Base-by-base conservation (phyloP, 2,888 invertebrate genomes). In the Ochropacha duplaris region DNA sequence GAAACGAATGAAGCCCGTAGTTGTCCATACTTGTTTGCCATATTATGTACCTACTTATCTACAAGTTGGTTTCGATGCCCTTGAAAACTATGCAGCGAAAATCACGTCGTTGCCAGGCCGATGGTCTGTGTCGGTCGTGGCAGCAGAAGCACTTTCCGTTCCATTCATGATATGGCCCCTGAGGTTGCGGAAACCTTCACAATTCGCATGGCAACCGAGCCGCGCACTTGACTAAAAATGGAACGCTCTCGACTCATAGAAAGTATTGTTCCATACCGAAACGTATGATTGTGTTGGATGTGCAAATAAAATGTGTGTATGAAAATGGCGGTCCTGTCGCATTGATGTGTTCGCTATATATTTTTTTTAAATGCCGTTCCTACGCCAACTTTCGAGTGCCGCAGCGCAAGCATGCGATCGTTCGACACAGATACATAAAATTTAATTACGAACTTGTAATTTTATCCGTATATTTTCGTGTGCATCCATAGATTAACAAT, bases 51-150 rank as follows among this genome's bases (percentile, higher is more conserved):
- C 66, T n/a, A n/a, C n/a, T n/a, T n/a, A n/a, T n/a, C n/a, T n/a
- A n/a, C n/a, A 68, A 64, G 71, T 76, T 77, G 67, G 72, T 78
- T 78, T 77, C 72, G 78, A 81, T 93, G 93, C 90, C 93, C 93
- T 93, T 93, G 93, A 93, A 93, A 91, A 92, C 88, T 90, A 89
- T 93, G 91, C 92, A 91, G 92, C 88, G 86, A 88, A 91, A 88
- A 86, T 87, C 81, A 81, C 79, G 83, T 83, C 78, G 85, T 81
- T 80, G 81, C 76, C 79, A 72, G 72, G 76, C 74, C 68, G 74
- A 78, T 82, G 78, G 73, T 78, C 68, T 79, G 71, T 73, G 67
- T 68, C 59, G 67, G 71, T 81, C 72, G 76, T 68, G 66, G 73
- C 66, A 75, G 72, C 74, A 78, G 74, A 74, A 78, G 76, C 78